phyloP scores from a whole-genome alignment of 2,888 invertebrate species.

The Pristionchus maxplancki region DNA sequence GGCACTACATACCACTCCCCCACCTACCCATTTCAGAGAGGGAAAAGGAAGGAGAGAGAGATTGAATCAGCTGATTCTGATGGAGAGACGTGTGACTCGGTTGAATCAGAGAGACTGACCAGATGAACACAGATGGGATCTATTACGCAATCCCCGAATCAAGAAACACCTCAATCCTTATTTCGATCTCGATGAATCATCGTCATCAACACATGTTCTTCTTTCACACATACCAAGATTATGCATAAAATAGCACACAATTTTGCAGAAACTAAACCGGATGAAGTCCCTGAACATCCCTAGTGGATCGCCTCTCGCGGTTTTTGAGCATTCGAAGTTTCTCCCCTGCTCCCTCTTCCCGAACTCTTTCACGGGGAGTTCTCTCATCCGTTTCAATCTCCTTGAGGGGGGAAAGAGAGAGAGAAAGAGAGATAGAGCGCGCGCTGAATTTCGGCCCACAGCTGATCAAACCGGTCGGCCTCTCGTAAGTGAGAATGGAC shows the following conservation, averaged over 20 bases:
- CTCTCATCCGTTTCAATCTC: conserved; percentile 43
- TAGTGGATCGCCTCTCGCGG: neutral
- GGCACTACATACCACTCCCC: conserved; percentile 8
- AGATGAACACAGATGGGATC: neutral
- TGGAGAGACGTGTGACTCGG: neutral
- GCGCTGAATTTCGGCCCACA: conserved; percentile 23
- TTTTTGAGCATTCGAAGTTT: conserved; percentile 29
- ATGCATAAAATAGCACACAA: too few relatives aligned
- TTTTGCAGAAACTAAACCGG: too few relatives aligned
- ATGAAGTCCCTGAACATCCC: neutral
- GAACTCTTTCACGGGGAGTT: neutral
- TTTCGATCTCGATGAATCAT: too few relatives aligned
- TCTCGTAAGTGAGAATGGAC: conserved; percentile 47
- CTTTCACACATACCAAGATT: too few relatives aligned
- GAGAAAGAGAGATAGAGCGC: neutral
- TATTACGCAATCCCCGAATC: neutral
- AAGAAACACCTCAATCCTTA: neutral
- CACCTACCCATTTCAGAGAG: conserved; percentile 31
- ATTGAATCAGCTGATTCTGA: conserved; percentile 26
- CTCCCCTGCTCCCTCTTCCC: neutral
- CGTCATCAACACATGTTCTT: too few relatives aligned
- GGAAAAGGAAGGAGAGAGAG: neutral
- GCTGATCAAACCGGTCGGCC: conserved; percentile 49
- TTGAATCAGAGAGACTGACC: neutral
- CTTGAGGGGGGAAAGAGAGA: conserved; percentile 8